A percentile compares a stretch with the other conserved stretches of the same genome.
Evolutionary conservation across 2,113 vertebrate species (phyloP).

Genomic region (Ageneiosus marmoratus): DNA sequence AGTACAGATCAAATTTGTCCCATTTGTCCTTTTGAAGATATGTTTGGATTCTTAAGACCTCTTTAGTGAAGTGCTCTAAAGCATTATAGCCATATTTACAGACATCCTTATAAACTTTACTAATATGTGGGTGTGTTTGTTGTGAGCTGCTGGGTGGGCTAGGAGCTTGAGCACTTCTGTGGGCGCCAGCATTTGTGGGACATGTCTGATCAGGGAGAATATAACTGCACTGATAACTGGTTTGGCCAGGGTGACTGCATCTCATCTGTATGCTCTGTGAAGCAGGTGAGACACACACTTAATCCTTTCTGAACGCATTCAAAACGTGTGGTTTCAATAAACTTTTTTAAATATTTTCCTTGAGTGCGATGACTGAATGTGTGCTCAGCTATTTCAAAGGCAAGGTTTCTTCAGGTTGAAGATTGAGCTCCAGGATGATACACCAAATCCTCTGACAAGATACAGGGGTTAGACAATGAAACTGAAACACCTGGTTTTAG

Average conservation of each 20-base stretch:
- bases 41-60: conserved; percentile 5
- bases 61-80: conserved; percentile 4
- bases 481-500: too few species aligned
- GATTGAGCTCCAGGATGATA: conserved; percentile 74
- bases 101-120: neutral
- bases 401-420: conserved; percentile 73
- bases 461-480: too few species aligned
- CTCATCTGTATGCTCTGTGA: conserved; percentile 72
- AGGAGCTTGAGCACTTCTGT: conserved; percentile 74
- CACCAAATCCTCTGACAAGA: conserved; percentile 72
- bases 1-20: neutral
- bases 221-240: conserved; percentile 72
- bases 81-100: conserved; percentile 16
- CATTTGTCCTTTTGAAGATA: neutral
- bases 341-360: neutral
- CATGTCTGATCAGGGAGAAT: conserved; percentile 69
- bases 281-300: conserved; percentile 65
- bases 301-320: neutral
- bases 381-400: too few species aligned
- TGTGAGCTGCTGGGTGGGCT: conserved; percentile 68
- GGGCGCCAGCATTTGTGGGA: conserved; percentile 66
- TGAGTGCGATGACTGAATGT: neutral
- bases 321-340: neutral
- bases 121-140: conserved; percentile 32
- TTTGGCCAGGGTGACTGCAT: conserved; percentile 71